Conservation (phyloP, 2,888 invertebrate species). For the Neoscelio sp. region DNA sequence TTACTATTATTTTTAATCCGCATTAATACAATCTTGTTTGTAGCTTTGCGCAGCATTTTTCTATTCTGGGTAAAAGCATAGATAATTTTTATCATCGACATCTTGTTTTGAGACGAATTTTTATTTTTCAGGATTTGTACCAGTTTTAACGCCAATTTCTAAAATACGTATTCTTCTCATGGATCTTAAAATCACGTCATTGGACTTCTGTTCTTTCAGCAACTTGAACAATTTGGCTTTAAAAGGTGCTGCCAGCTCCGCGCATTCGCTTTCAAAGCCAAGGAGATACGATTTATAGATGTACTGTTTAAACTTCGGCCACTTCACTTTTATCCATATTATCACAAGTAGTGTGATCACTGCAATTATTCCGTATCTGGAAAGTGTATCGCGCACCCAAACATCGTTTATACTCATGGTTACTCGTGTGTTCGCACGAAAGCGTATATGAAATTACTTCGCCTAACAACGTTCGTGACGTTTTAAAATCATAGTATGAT, state of each 20-base stretch:
- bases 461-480: no score
- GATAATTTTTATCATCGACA: no score
- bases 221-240: conserved; percentile 74
- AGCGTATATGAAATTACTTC: background rate
- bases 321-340: conserved; percentile 69
- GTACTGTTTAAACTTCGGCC: conserved; percentile 71
- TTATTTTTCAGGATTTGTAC: conserved; percentile 65
- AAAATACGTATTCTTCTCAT: conserved; percentile 75
- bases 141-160: conserved; percentile 81
- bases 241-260: conserved; percentile 70
- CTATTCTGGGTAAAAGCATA: no score
- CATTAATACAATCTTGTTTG: no score
- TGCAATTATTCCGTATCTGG: conserved; percentile 72
- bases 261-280: conserved; percentile 78
- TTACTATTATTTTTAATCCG: no score
- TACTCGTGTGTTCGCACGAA: background rate
- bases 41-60: no score
- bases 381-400: conserved; percentile 76
- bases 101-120: background rate
- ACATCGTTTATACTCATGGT: conserved; percentile 76
- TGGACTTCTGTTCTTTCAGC: conserved; percentile 71
- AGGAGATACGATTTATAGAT: conserved; percentile 75
- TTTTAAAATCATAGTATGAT: background rate
- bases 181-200: conserved; percentile 74
- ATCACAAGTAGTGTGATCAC: conserved; percentile 60